These are phyloP conservation scores for Pasiphila rectangulata DNA, from an alignment of 2,888 invertebrate species.

Conservation along the genomic window DNA sequence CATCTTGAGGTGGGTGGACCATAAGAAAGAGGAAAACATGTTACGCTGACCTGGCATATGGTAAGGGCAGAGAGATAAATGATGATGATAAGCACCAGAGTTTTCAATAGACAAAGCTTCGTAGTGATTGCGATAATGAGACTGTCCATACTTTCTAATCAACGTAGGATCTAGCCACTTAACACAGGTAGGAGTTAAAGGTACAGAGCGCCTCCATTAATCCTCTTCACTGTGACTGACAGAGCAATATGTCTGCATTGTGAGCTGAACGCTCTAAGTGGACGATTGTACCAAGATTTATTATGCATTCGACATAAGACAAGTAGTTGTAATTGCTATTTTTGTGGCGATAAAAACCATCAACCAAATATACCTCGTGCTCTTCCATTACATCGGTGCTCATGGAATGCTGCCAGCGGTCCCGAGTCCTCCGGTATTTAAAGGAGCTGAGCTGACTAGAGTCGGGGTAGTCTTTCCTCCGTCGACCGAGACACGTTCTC, in stretches of 20 bases:
- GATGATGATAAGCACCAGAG: background rate
- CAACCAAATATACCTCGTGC: too few species aligned
- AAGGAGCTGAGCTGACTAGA: too few species aligned
- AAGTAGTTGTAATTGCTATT: conserved; percentile 21
- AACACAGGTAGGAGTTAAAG: conserved; percentile 40
- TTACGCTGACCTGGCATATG: too few species aligned
- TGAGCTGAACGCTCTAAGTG: conserved; percentile 39
- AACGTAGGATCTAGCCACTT: conserved; percentile 26
- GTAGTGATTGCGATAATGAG: background rate
- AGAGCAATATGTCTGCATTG: conserved; percentile 45
- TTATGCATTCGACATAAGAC: conserved; percentile 24
- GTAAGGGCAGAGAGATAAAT: background rate
- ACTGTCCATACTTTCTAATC: conserved; percentile 10
- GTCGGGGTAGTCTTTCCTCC: too few species aligned
- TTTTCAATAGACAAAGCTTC: background rate
- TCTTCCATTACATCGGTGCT: too few species aligned
- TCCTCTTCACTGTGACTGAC: conserved; percentile 45
- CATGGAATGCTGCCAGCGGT: too few species aligned
- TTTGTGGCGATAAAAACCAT: conserved; percentile 18
- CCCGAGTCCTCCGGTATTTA: too few species aligned
- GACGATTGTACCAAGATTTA: conserved; percentile 51
- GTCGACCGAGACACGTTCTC: too few species aligned
- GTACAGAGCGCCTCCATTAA: conserved; percentile 34
- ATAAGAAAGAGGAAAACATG: too few species aligned
- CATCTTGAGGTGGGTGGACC: too few species aligned